Conservation (phyloP, 1,140 invertebrate genomes). For the Cyphomyrmex costatus region DNA sequence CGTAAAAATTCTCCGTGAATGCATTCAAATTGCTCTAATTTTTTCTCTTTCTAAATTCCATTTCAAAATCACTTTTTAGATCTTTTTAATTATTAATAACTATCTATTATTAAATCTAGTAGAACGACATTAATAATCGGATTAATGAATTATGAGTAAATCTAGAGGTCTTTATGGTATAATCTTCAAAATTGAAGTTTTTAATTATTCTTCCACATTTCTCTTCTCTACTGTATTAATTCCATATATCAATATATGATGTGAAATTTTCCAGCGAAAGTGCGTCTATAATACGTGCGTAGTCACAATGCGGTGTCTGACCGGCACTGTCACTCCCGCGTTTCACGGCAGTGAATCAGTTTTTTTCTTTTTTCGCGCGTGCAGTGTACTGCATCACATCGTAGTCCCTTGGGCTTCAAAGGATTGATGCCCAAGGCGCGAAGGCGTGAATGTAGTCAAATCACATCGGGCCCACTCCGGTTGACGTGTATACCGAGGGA, state of each 20-base stretch:
- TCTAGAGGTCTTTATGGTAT: neutral
- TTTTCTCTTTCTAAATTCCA: neutral
- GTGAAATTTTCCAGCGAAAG: constrained; percentile 22
- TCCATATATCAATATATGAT: neutral
- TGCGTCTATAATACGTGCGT: neutral
- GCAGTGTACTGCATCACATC: constrained; percentile 3
- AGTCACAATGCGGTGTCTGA: constrained; percentile 26
- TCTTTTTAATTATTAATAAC: neutral
- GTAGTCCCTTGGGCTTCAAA: constrained; percentile 58
- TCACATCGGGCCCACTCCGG: constrained; percentile 78
- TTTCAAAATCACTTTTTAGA: neutral
- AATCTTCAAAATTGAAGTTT: constrained; percentile 3
- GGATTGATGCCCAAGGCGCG: constrained; percentile 64
- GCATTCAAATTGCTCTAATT: neutral
- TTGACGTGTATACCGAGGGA: constrained; percentile 57
- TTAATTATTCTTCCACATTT: neutral
- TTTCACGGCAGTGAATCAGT: constrained; percentile 9
- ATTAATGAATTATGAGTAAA: neutral
- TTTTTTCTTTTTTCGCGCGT: constrained; percentile 33
- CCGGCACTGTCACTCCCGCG: constrained; percentile 12
- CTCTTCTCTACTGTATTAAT: neutral
- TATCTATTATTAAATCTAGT: neutral
- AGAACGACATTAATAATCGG: neutral
- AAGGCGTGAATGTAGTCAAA: constrained; percentile 81
- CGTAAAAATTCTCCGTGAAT: constrained; percentile 14